Conservation (phyloP, 2,797 vertebrate genomes). For the Molothrus aeneus region DNA sequence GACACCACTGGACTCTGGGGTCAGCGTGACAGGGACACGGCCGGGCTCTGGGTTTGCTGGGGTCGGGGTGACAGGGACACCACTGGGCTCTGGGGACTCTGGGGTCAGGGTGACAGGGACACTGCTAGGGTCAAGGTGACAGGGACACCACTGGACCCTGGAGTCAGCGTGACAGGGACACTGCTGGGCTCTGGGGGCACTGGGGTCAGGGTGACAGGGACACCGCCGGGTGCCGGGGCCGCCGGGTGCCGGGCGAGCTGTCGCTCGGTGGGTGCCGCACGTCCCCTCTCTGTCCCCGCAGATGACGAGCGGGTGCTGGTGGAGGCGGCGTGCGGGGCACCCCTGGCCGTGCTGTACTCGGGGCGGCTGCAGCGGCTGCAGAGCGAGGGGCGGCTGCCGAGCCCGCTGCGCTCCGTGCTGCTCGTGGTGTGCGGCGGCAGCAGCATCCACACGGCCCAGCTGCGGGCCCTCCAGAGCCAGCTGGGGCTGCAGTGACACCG, state of each 20-base stretch:
- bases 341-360: conserved; percentile 86
- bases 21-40: too few relatives aligned
- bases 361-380: conserved; percentile 81
- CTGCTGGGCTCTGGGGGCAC: too few relatives aligned
- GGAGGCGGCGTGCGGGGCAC: conserved; percentile 87
- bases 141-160: too few relatives aligned
- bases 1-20: rapidly evolving
- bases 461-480: conserved; percentile 80
- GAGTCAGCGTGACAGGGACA: too few relatives aligned
- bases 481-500: conserved; percentile 66
- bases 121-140: too few relatives aligned
- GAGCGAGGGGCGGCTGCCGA: conserved; percentile 76
- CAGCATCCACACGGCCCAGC: conserved; percentile 79
- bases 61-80: too few relatives aligned
- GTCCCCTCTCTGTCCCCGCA: background rate
- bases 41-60: too few relatives aligned
- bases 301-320: conserved; percentile 91
- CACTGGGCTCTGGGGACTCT: rapidly evolving
- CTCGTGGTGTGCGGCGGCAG: conserved; percentile 89
- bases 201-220: too few relatives aligned
- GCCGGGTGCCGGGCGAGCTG: background rate
- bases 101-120: too few relatives aligned
- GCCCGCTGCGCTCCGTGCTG: conserved; percentile 76
- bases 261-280: rapidly evolving
- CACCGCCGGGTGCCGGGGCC: too few relatives aligned